Conservation (phyloP, 2,888 invertebrate species). For the Andrena fulva region DNA sequence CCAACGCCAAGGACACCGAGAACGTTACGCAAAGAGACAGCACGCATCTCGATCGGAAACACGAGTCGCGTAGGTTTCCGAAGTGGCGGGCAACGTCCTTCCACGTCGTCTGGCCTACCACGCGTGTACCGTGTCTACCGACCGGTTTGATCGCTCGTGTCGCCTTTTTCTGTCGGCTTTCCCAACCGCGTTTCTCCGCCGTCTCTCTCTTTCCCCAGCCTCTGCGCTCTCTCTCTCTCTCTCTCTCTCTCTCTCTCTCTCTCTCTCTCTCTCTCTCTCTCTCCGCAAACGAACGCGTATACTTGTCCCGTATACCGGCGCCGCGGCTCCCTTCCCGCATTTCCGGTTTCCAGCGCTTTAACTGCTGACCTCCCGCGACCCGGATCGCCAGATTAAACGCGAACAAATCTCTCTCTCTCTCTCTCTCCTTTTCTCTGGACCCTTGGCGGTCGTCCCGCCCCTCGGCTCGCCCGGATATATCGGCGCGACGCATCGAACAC, state of each 20-base stretch:
- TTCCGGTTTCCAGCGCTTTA: constrained; percentile 64
- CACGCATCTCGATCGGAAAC: constrained; percentile 23
- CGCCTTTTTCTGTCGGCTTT: constrained; percentile 69
- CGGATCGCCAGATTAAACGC: constrained; percentile 60
- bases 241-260: constrained; percentile 19
- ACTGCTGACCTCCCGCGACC: constrained; percentile 55
- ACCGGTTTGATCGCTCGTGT: constrained; percentile 66
- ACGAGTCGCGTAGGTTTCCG: constrained; percentile 23
- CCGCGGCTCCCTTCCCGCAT: constrained; percentile 56
- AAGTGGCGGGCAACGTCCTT: constrained; percentile 45
- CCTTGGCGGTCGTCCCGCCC: neutral
- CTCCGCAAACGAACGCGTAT: constrained; percentile 37
- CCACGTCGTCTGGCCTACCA: constrained; percentile 37
- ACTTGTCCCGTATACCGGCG: constrained; percentile 38
- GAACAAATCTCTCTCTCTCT: constrained; percentile 31
- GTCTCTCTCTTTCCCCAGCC: constrained; percentile 29
- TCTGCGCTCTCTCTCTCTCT: constrained; percentile 23
- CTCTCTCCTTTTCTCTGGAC: too few relatives aligned
- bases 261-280: constrained; percentile 24
- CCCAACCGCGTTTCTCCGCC: constrained; percentile 59
- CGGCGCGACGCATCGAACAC: constrained; percentile 52
- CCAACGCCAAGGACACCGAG: constrained; percentile 5
- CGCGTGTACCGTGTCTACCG: constrained; percentile 25
- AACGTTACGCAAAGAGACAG: constrained; percentile 43
- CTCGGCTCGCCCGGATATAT: constrained; percentile 39